Evolutionary conservation across 2,113 vertebrate species (phyloP), one percentile per base, ranked within the genome.

Genomic region (Actenoides hombroni): DNA sequence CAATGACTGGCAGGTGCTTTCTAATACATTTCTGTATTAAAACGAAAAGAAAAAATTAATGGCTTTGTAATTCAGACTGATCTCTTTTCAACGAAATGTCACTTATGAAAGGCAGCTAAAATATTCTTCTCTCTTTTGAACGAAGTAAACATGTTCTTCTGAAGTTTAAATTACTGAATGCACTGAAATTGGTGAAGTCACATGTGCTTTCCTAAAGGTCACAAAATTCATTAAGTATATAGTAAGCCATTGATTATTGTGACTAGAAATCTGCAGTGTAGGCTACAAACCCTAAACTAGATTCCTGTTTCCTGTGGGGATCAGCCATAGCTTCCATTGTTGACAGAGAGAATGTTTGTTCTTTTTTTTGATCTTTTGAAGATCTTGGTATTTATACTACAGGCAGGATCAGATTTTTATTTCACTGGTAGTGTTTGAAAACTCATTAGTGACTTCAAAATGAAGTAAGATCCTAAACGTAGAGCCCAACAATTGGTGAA

Each of bases 161-260:
- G 76, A 95, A 95, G 91, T 96, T 97, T 99, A 97, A 98, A 98
- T 99, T 98, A 98, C 99, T 99, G 98, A 99, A 98, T 97, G 97
- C 97, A 95, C 88, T 94, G 96, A 98, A 98, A 98, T 98, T 98
- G 96, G 96, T 97, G 98, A 97, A 98, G 97, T 96, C 97, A 95
- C 95, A 56, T 97, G 95, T 97, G 94, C 97, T 98, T 98, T 98
- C 97, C 95, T 97, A 98, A 98, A 98, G 98, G 98, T 98, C 98
- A 98, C 93, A 96, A 97, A 98, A 98, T 98, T 98, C 98, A 98
- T 98, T 98, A 98, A 97, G 97, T 97, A 97, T 98, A 97, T 96
- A 96, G 86, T 96, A 83, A 91, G 90, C 96, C 96, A 97, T 98
- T 98, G 98, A 98, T 98, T 98, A 96, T 83, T 97, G 97, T 91